Conservation (phyloP, 2,888 invertebrate genomes). For the Aelia acuminata region DNA sequence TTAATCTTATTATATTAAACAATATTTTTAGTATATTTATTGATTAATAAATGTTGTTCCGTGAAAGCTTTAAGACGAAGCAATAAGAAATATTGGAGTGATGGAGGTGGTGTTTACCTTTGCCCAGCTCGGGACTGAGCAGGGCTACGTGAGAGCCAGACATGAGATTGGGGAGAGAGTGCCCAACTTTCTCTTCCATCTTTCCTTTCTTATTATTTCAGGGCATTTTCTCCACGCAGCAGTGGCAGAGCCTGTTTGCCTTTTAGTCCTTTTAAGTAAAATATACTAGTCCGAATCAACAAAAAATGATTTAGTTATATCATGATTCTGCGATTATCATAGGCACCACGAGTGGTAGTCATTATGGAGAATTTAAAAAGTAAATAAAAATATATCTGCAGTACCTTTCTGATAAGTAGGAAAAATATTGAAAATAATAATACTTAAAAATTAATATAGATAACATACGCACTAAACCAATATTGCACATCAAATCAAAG, state of each 20-base stretch:
- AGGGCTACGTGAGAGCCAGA: neutral
- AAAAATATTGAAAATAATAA: too few species aligned
- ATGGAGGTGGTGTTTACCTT: slow-evolving; percentile 30
- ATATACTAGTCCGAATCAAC: neutral
- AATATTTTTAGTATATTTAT: neutral
- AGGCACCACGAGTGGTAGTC: too few species aligned
- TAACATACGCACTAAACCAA: too few species aligned
- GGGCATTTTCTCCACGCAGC: slow-evolving; percentile 38
- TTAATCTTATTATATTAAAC: neutral
- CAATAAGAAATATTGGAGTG: neutral
- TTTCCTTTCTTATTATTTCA: slow-evolving; percentile 46
- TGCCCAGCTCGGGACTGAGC: neutral
- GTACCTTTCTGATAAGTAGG: too few species aligned
- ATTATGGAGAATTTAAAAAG: too few species aligned
- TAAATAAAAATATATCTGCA: too few species aligned
- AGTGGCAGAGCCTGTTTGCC: neutral
- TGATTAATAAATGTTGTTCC: neutral
- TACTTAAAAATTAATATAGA: too few species aligned
- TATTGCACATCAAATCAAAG: too few species aligned
- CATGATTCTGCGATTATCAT: too few species aligned
- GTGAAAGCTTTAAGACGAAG: neutral
- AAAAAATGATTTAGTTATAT: too few species aligned
- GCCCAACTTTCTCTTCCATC: slow-evolving; percentile 40
- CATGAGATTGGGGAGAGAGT: slow-evolving; percentile 12
- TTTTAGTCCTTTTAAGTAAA: neutral